Percentiles rank a stretch among this genome's conserved stretches.
Evolutionary conservation across 2,888 invertebrate genomes (phyloP).

Genomic region (Podotricha telesiphe): DNA sequence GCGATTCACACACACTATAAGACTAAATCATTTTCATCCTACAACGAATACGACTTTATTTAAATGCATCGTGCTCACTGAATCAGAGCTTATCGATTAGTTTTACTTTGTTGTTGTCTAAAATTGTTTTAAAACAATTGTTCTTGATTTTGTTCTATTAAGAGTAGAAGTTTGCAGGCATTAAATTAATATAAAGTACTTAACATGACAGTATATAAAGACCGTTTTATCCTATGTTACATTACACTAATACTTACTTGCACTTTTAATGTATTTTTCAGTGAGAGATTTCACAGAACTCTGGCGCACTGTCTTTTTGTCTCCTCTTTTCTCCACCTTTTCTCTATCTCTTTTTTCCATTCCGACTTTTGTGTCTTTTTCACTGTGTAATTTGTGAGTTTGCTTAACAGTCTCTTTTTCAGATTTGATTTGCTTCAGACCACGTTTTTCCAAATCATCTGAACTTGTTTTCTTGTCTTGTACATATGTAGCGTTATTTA

Average conservation of each 20-base stretch:
- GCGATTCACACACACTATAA: not conserved
- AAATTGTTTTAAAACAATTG: no score
- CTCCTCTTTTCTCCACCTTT: conserved; percentile 55
- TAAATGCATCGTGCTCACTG: not conserved
- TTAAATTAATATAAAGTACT: no score
- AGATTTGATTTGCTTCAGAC: conserved; percentile 19
- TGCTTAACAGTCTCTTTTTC: conserved; percentile 28
- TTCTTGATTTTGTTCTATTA: no score
- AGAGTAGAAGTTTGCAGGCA: no score
- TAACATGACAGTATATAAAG: no score
- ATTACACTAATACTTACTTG: conserved; percentile 65
- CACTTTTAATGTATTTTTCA: conserved; percentile 90
- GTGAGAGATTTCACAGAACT: conserved; percentile 90
- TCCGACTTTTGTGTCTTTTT: conserved; percentile 53
- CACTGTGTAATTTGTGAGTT: conserved; percentile 38
- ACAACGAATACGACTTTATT: not conserved
- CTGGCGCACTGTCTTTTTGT: conserved; percentile 81
- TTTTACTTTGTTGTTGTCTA: no score
- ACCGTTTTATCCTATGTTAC: no score
- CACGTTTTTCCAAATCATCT: conserved; percentile 19
- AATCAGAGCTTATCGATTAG: not conserved
- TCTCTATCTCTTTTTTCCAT: conserved; percentile 54
- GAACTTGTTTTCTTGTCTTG: conserved; percentile 37
- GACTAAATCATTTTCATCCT: conserved; percentile 15
- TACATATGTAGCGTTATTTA: conserved; percentile 39